Base-by-base conservation (phyloP, 2,113 vertebrate genomes). In the Pelodiscus sinensis region DNA sequence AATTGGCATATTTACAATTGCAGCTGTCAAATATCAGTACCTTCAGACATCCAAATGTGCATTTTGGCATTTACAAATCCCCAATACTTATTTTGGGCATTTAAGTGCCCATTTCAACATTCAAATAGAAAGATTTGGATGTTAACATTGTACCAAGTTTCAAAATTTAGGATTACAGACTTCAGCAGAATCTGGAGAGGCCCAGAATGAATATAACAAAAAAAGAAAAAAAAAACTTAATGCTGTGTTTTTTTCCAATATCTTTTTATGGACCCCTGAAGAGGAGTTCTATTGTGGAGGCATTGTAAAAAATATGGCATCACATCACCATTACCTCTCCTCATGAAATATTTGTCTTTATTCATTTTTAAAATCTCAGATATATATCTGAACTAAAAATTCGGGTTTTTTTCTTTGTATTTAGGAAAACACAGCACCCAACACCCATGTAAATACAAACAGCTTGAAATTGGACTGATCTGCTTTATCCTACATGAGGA, bases 401-500 rank as follows among this genome's bases (percentile, higher is more conserved):
- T 18, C 2, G 9, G 8, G 15, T 19, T 68, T 54, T 18, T 18
- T 6, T 19, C 29, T 54, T 79, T 38, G 9, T 22, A 35, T 50
- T 85, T 14, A 51, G n/a, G 12, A 85, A 91, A 78, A 79, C 9
- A 50, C 19, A 44, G 50, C 31, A 75, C 78, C 84, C 44, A 84
- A 24, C 6, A 75, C 38, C 38, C 73, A 25, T 25, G 12, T 25
- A 44, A 3, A 13, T 83, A 68, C 16, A 68, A 68, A 24, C 68
- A 87, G 35, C 29, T 79, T 89, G 51, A 88, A 93, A 93, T 44
- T 8, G 44, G 21, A 94, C 80, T 90, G 89, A 89, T 38, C 25
- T 87, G 88, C 35, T 86, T 87, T 62, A 87, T 58, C 29, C 50
- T 58, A 56, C 5, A 84, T 84, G 35, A 89, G 92, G 87, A 90